Base-by-base conservation (phyloP, 1,140 invertebrate genomes). In the Ptiloglossa arizonensis region DNA sequence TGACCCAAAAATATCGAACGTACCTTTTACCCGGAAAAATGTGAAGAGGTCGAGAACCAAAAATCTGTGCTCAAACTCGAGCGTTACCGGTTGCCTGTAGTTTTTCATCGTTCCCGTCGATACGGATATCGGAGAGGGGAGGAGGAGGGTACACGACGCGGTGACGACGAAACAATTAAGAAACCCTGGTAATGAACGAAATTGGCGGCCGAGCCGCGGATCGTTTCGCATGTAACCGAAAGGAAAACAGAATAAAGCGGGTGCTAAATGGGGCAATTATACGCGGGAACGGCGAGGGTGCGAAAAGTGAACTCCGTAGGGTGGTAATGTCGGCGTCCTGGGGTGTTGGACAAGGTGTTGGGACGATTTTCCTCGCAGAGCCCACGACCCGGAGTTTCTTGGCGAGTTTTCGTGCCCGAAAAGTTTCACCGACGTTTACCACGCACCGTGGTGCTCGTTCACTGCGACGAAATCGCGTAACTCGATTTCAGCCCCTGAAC, bases 171-270 rank as follows among this genome's bases (percentile, higher is more conserved):
- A 84, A 84, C 82, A 85, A 84, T 85, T 84, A 85, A 77, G 77
- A 78, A 77, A 74, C 68, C 72, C 67, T 79, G 78, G 63, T 85
- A 85, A 85, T 84, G 82, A 85, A 84, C 81, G 69, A 70, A 85
- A 84, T 84, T 75, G 82, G 67, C 62, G 81, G 71, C 29, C 67
- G 29, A n/a, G 72, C 59, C 64, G 81, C 81, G 81, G 77, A 83
- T 84, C 83, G 83, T 83, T 85, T 74, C 81, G 78, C 78, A 77
- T 84, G 78, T 85, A 85, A 85, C 82, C 77, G 82, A 85, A 85
- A 83, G 83, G 83, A 85, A 85, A 85, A 84, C 74, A 84, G 82
- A 82, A 85, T 83, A 80, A 81, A 85, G 80, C 78, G 82, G 68
- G 56, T 64, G 83, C 81, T 85, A 85, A 85, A 85, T 84, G 78